Evolutionary conservation across 2,888 invertebrate species (phyloP).

Genomic region (Cheilosia pagana): DNA sequence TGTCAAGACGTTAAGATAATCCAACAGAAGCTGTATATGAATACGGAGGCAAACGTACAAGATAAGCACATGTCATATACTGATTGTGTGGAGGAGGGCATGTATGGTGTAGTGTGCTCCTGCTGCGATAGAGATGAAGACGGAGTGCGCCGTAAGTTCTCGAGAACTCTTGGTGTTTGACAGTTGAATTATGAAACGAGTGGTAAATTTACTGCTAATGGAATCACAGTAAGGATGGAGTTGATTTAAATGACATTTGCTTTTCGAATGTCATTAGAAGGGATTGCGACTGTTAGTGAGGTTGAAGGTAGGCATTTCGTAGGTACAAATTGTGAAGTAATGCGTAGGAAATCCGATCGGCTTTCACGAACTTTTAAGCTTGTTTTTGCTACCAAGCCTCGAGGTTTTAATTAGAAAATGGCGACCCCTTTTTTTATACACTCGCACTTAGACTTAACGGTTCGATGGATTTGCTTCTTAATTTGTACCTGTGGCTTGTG

Average conservation of each 20-base stretch:
- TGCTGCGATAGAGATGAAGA: conserved; percentile 34
- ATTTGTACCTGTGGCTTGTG: too few relatives aligned
- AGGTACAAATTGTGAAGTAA: too few relatives aligned
- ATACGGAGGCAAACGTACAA: conserved; percentile 37
- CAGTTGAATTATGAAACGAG: conserved; percentile 69
- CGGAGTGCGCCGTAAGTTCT: conserved; percentile 52
- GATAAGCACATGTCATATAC: conserved; percentile 67
- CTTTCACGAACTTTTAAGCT: too few relatives aligned
- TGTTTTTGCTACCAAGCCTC: too few relatives aligned
- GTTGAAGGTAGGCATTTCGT: neutral
- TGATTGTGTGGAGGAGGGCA: conserved; percentile 30
- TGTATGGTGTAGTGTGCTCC: conserved; percentile 1
- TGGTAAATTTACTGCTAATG: conserved; percentile 64
- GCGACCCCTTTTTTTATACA: too few relatives aligned
- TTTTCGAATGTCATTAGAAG: conserved; percentile 23
- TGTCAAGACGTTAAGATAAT: conserved; percentile 72
- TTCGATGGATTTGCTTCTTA: too few relatives aligned
- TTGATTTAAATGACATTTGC: conserved; percentile 46
- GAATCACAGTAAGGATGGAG: conserved; percentile 55
- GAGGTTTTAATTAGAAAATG: too few relatives aligned
- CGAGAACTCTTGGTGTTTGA: conserved; percentile 57
- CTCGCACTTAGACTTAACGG: too few relatives aligned
- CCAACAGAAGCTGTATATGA: conserved; percentile 33
- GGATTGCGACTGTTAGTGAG: conserved; percentile 1
- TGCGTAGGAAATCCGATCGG: too few relatives aligned